Evolutionary conservation across 1,140 invertebrate genomes (phyloP), one percentile per base, ranked within the genome.

Genomic region (Anagrus nilaparvatae): DNA sequence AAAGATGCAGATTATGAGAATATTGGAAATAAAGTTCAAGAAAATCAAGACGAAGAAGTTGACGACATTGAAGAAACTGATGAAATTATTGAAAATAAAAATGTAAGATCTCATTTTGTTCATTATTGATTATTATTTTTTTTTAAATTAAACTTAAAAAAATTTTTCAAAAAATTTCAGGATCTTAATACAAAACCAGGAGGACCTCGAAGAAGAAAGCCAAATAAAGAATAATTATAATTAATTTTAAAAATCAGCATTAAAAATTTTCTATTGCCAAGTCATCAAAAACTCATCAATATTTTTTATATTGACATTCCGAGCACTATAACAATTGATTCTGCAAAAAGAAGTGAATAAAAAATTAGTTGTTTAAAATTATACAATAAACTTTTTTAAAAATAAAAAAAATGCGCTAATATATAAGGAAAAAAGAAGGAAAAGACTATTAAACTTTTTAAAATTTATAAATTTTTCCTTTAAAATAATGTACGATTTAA

Each of bases 1-100:
- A n/a, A 75, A 46, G 60, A 58, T 7, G 59, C 63, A 13, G 54
- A 54, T 12, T 65, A 71, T n/a, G 65, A 71, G 48, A 65, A 65
- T 18, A 66, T 68, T 33, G 55, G 49, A 37, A 51, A 48, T 18
- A 46, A 55, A 46, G 50, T 46, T 29, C 67, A 57, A 46, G 55
- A 59, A 19, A 52, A 58, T 21, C 42, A 53, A 27, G 53, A 61
- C 10, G 58, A 60, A 30, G 61, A 60, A 8, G 60, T 61, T 16
- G 62, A 57, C 23, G 60, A 64, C 6, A 63, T 60, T 36, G 60
- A 70, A 34, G 63, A 55, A 36, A 63, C 58, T 12, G 63, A 66
- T 33, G 66, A 70, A 50, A 30, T 56, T n/a, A 43, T 50, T n/a
- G 41, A 38, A 27, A 32, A 51, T 27, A 50, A 58, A 16, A 52